phyloP scores from a whole-genome alignment of 92 coral and sea anemone genomes.

The Bergia puertoricense region DNA sequence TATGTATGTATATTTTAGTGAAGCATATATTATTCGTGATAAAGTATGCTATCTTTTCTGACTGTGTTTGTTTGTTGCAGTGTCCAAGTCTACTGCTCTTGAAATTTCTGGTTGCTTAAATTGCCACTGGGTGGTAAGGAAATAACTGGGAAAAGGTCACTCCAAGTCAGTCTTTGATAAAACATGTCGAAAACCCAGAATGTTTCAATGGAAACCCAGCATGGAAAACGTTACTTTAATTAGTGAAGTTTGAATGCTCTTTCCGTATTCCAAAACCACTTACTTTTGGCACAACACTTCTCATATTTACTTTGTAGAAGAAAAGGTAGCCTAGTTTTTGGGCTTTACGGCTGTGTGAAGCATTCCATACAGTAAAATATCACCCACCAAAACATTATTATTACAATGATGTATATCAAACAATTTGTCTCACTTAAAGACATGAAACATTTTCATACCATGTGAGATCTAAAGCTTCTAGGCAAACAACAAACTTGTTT shows the following conservation, averaged over 20 bases:
- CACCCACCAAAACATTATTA: not conserved
- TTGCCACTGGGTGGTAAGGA: constrained; percentile 23
- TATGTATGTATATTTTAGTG: not conserved
- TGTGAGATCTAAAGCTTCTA: not conserved
- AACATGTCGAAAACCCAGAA: constrained; percentile 39
- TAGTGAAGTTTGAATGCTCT: constrained; percentile 11
- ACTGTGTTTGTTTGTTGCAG: not conserved
- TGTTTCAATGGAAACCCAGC: constrained; percentile 43
- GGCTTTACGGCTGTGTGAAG: not conserved
- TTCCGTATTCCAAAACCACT: not conserved
- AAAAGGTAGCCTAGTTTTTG: not conserved
- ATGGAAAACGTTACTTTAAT: constrained; percentile 14
- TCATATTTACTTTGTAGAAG: not conserved
- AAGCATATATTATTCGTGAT: not conserved
- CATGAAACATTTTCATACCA: constrained; percentile 8
- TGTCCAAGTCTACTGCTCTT: not conserved
- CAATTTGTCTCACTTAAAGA: not conserved
- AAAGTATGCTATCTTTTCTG: not conserved
- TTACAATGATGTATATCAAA: too few species aligned
- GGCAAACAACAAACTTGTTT: constrained; percentile 5
- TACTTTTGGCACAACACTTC: not conserved
- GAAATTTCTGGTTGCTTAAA: not conserved
- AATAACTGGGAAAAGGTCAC: constrained; percentile 16
- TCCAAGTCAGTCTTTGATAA: constrained; percentile 22
- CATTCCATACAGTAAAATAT: not conserved